Base-by-base conservation (phyloP, 1,140 invertebrate genomes). In the Platyscapa corneri region DNA sequence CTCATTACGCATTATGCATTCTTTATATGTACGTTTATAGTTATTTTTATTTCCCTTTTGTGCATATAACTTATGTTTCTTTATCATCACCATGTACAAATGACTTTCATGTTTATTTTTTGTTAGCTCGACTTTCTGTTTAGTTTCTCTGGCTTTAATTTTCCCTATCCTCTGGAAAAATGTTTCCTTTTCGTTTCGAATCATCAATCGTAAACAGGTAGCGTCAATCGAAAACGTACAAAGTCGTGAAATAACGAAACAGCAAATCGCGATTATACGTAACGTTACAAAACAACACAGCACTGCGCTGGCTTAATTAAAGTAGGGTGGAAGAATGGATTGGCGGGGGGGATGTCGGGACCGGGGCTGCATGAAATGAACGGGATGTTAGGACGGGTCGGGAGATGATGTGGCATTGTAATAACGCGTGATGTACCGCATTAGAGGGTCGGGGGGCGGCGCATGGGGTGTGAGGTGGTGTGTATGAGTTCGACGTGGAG, bases 181-280 rank as follows among this genome's bases (percentile, higher is more conserved):
- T 82, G n/a, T 85, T 81, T 85, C 42, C 72, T 83, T 86, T 79
- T 86, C 85, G n/a, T 84, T 80, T 81, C 42, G n/a, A 42, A 86
- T 83, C 80, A 84, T 83, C 80, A 81, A 75, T 81, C 86, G 86
- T 86, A 83, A 82, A 78, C 84, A 86, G 77, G 30, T 56, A 32
- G 67, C 74, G 79, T 82, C 80, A 42, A 86, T 82, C 60, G 84
- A 78, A 70, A 77, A 53, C 56, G 18, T n/a, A 67, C 64, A 14
- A 32, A 76, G 0, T 10, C 7, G n/a, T 32, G 10, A 76, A 76
- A 30, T 32, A 49, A 49, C 16, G 10, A 5, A 53, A 77, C 30
- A 18, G 18, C 20, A 18, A 77, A 56, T 60, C 20, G 46, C 46
- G 6, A 39, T 1, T 14, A 56, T 8, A 77, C 23, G 16, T 6